A percentile compares a stretch with the other conserved stretches of the same genome.
Evolutionary conservation across 2,888 invertebrate genomes (phyloP).

Genomic region (Scaptodrosophila latifasciaeformis): DNA sequence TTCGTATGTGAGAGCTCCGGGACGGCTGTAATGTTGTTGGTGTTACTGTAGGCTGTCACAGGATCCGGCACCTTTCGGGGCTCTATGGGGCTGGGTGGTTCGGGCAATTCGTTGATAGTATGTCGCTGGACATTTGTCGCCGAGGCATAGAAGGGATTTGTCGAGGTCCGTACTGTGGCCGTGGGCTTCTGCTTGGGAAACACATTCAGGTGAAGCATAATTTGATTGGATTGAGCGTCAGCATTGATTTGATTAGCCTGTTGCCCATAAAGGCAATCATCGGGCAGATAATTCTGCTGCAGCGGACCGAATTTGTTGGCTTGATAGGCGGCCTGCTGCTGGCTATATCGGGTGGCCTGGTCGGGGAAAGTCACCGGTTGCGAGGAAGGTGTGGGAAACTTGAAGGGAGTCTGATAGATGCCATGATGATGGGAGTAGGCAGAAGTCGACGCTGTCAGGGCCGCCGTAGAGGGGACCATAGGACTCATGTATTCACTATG

Average conservation of each 20-base stretch:
- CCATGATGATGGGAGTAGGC: constrained; percentile 33
- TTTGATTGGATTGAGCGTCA: constrained; percentile 75
- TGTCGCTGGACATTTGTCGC: constrained; percentile 50
- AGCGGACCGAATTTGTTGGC: constrained; percentile 42
- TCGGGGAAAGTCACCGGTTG: constrained; percentile 49
- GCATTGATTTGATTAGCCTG: constrained; percentile 2
- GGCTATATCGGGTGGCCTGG: constrained; percentile 46
- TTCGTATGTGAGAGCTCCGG: constrained; percentile 18
- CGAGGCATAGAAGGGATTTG: constrained; percentile 64
- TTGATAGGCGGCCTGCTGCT: constrained; percentile 50
- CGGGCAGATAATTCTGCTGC: constrained; percentile 37
- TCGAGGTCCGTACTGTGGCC: constrained; percentile 48
- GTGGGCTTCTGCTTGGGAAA: constrained; percentile 77
- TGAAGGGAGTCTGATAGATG: constrained; percentile 53
- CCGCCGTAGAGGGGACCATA: constrained; percentile 38
- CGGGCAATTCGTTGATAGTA: constrained; percentile 49
- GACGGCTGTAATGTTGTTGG: constrained; percentile 12
- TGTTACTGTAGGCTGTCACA: constrained; percentile 6
- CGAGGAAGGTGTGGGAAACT: constrained; percentile 51
- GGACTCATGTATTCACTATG: constrained; percentile 50
- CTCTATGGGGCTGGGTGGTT: constrained; percentile 54
- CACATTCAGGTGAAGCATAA: constrained; percentile 81
- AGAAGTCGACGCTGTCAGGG: constrained; percentile 32
- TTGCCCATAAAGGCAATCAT: constrained; percentile 46
- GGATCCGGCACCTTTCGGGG: constrained; percentile 40